phyloP scores from a whole-genome alignment of 2,113 vertebrate genomes.

The Oryctolagus cuniculus region DNA sequence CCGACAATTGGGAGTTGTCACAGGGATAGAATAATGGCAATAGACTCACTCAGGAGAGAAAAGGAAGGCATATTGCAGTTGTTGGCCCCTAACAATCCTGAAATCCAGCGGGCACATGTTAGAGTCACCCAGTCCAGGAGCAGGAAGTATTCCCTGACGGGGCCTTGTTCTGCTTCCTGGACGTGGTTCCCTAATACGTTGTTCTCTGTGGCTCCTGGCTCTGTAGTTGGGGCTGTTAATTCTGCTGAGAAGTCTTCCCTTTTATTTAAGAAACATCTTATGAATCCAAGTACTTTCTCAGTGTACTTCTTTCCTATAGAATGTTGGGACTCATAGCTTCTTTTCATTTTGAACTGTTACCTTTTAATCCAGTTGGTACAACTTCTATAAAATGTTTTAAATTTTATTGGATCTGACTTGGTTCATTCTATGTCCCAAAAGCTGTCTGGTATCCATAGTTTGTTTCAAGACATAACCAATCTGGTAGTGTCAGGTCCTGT shows the following conservation, averaged over 20 bases:
- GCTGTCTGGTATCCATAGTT: neutral
- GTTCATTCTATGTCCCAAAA: neutral
- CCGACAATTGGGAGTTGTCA: neutral
- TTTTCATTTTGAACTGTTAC: constrained; percentile 44
- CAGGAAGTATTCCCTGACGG: neutral
- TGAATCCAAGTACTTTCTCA: constrained; percentile 13
- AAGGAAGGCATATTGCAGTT: neutral
- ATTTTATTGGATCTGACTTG: neutral
- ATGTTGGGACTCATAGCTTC: neutral
- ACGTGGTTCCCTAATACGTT: neutral
- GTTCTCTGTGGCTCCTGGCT: neutral
- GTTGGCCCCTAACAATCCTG: neutral
- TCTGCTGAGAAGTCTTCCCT: neutral
- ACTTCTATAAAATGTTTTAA: neutral
- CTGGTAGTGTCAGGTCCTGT: neutral
- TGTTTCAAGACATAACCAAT: neutral
- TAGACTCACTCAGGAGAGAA: neutral
- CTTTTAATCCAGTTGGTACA: neutral
- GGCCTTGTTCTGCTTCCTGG: neutral
- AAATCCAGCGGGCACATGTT: neutral
- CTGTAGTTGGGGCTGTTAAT: neutral
- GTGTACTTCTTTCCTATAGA: neutral
- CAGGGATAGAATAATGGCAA: neutral
- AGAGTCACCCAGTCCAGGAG: neutral
- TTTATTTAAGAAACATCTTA: neutral